A percentile compares a stretch with the other conserved stretches of the same genome.
Evolutionary conservation across 2,888 invertebrate species (phyloP).

Genomic region (Lepidonotus clava): DNA sequence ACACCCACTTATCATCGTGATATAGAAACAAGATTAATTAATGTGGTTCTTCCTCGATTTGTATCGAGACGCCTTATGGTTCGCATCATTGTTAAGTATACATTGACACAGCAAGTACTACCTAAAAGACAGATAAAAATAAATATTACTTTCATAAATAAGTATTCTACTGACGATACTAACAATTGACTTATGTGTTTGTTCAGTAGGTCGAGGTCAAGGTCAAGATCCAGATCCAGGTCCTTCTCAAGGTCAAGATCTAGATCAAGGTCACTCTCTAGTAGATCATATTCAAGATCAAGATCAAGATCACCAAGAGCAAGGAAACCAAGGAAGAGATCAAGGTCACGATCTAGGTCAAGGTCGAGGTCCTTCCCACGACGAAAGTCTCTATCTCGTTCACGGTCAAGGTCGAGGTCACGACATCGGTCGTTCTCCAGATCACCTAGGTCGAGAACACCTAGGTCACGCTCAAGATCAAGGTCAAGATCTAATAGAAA

Average conservation of each 20-base stretch:
- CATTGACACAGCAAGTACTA: no score
- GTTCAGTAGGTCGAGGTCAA: slow-evolving; percentile 61
- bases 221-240: slow-evolving; percentile 65
- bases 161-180: no score
- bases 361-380: background rate
- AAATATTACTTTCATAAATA: no score
- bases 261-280: slow-evolving; percentile 42
- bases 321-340: background rate
- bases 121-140: no score
- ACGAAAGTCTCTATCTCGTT: background rate
- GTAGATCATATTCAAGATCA: slow-evolving; percentile 51
- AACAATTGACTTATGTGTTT: no score
- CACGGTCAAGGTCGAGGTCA: slow-evolving; percentile 57
- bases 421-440: slow-evolving; percentile 26
- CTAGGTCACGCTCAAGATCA: slow-evolving; percentile 21
- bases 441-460: slow-evolving; percentile 42
- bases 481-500: slow-evolving; percentile 19
- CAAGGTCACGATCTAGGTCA: slow-evolving; percentile 49
- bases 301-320: slow-evolving; percentile 50
- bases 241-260: slow-evolving; percentile 47
- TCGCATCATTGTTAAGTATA: no score
- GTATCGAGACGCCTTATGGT: no score
- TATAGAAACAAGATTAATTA: no score
- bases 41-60: no score
- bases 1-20: no score